Base-by-base conservation (phyloP, 2,888 invertebrate species). In the Melinopterus prodromus region DNA sequence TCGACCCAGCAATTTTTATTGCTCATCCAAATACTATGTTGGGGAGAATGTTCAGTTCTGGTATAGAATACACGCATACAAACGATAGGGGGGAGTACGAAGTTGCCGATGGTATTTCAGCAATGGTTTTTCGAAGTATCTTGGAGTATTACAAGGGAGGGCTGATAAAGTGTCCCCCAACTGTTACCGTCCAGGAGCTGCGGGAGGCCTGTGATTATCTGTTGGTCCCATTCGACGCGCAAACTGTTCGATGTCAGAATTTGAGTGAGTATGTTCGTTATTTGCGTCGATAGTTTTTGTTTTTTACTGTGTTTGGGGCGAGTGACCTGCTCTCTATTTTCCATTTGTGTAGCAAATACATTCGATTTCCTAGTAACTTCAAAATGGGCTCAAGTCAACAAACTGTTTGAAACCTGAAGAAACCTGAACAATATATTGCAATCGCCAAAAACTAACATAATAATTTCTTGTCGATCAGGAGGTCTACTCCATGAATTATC, bases 171-270 rank as follows among this genome's bases (percentile, higher is more conserved):
- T 99, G 99, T 87, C 99, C 99, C 0, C 97, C 98, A 0, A 96
- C 97, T 0, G 97, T 99, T 0, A 95, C 98, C 0, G 98, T 99
- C 70, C 97, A 98, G 86, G 99, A 99, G 90, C 90, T 99, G 83
- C 91, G 99, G 81, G 99, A 99, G 90, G 99, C 99, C 16, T 99
- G 99, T 88, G 99, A 99, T 89, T 99, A 99, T 89, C 92, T 99
- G 79, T 92, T 99, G 71, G 96, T 99, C 87, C 99, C 99, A 14
- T 99, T 99, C 88, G 98, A 98, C 90, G 97, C 99, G 9, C 94
- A 93, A 84, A 98, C 98, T 71, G 96, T 99, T 78, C 95, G 98
- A 86, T 99, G 98, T 90, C 96, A 98, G 92, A 99, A 99, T 91
- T 93, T 99, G 82, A 93, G 99, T 96, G 91, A 92, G 95, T 91